Base-by-base conservation (phyloP, 2,797 vertebrate species). In the Ara ararauna region DNA sequence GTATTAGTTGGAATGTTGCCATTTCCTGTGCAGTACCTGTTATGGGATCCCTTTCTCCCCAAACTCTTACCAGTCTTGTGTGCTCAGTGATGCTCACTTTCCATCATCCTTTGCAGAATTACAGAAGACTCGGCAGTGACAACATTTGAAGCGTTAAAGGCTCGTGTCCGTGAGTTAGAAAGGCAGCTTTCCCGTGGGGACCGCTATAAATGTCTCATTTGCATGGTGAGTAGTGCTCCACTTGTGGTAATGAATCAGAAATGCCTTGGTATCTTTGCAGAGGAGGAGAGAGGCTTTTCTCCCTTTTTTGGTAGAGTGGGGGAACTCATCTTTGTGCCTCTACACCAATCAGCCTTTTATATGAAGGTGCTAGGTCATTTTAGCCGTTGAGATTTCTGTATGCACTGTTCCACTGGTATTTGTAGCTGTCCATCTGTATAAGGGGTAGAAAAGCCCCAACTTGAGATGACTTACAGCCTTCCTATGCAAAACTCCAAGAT, bases 151-250 rank as follows among this genome's bases (percentile, higher is more conserved):
- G 99, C 99, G 32, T 98, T 99, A 98, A 99, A 99, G 98, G 99
- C 99, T 97, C 99, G 99, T 74, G 99, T 99, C 98, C 98, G 99
- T 96, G 99, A 99, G 97, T 98, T 99, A 97, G 99, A 99, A 98
- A 98, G 99, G 98, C 99, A 99, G 98, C 99, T 99, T 70, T 99
- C 99, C 96, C 98, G 99, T 98, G 99, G 99, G 95, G 99, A 99
- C 98, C 98, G 99, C 94, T 99, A 99, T 98, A 99, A 99, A 98
- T 99, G 99, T 98, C 99, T 99, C 98, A 99, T 99, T 98, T 99
- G 99, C 98, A 99, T 99, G 99, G 99, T 99, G 98, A 99, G 97
- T 97, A 90, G 95, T 90, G 88, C 93, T 95, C 83, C 96, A 92
- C 91, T 96, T 75, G 65, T 91, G 91, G 91, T 93, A 96, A 96